Conservation (phyloP, 2,797 vertebrate species). For the Dryobates pubescens region DNA sequence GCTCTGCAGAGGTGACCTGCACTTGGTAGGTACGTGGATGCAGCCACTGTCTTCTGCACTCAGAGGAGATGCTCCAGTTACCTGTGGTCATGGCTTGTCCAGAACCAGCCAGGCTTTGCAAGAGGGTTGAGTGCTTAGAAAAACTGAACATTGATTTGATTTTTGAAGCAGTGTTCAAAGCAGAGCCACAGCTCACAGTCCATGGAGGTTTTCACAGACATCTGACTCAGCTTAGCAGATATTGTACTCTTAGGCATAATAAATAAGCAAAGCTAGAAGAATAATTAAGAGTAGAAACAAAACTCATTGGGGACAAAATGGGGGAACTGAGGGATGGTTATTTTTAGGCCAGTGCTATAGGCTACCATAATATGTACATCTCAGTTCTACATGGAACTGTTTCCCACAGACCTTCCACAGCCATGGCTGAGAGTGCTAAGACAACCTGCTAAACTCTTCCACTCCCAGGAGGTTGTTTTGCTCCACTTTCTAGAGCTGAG, state of each 20-base stretch:
- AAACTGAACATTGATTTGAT: background rate
- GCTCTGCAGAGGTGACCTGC: background rate
- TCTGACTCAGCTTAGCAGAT: background rate
- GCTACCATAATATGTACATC: background rate
- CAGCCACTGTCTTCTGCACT: rapidly evolving
- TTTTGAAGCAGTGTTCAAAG: background rate
- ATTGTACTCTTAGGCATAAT: background rate
- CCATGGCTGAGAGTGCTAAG: background rate
- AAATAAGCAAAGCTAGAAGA: background rate
- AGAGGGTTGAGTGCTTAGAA: background rate
- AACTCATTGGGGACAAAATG: background rate
- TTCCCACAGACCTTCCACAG: background rate
- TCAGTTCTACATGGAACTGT: background rate
- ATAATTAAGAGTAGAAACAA: background rate
- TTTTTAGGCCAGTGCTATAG: background rate
- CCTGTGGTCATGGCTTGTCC: rapidly evolving
- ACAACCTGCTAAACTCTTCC: background rate
- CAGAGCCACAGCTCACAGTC: background rate
- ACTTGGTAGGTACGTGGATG: rapidly evolving
- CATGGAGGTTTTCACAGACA: background rate
- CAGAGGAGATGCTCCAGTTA: background rate
- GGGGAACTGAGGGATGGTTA: background rate
- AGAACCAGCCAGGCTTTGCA: background rate
- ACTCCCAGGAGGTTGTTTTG: background rate
- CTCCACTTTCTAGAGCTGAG: background rate